These are phyloP conservation scores for Zygogramma bicolorata DNA, from an alignment of 2,888 invertebrate genomes.

Conservation along the genomic window DNA sequence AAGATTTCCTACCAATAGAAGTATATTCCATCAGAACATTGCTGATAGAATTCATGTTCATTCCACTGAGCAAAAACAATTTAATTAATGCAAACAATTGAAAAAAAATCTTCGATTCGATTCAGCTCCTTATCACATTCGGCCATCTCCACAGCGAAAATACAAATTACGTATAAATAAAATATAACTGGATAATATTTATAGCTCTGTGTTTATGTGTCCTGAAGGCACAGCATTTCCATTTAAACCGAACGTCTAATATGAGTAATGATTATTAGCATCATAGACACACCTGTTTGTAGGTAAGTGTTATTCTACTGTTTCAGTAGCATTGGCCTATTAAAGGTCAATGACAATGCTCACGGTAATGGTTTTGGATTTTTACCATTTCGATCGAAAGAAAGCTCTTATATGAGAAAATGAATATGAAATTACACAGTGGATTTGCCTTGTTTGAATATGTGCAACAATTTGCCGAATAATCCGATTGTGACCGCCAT, in stretches of 20 bases:
- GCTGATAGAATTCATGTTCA: background rate
- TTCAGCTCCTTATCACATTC: background rate
- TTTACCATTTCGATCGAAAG: background rate
- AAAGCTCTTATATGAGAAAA: background rate
- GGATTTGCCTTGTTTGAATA: no score
- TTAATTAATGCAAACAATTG: background rate
- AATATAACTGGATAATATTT: conserved; percentile 7
- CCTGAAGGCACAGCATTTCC: conserved; percentile 6
- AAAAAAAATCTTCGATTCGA: background rate
- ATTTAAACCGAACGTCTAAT: conserved; percentile 14
- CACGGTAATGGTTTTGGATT: background rate
- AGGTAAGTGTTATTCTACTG: conserved; percentile 17
- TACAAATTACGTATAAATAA: conserved; percentile 1
- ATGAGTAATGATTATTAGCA: conserved; percentile 15
- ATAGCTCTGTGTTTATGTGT: background rate
- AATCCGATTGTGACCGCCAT: no score
- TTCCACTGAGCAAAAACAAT: background rate
- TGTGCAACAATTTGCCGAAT: no score
- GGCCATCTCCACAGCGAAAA: background rate
- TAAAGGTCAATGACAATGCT: conserved; percentile 8
- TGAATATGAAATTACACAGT: no score
- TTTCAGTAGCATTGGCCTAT: conserved; percentile 21
- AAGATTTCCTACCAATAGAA: no score
- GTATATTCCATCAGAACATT: no score
- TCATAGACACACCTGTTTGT: conserved; percentile 17